phyloP scores from a whole-genome alignment of 2,797 vertebrate genomes.

The Acropternis orthonyx region DNA sequence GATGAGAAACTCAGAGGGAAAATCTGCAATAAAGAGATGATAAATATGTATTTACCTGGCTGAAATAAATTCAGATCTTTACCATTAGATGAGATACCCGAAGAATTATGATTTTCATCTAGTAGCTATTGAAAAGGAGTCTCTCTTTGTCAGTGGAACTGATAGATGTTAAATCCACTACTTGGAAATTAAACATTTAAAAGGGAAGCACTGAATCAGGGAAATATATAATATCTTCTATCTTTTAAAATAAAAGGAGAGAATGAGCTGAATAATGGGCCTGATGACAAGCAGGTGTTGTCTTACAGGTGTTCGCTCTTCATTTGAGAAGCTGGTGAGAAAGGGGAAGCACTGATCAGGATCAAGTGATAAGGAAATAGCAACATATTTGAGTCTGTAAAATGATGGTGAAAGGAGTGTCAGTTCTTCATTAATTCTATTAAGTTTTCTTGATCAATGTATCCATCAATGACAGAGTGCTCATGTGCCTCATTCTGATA shows the following conservation, averaged over 20 bases:
- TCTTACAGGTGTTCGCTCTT: not conserved
- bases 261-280: not conserved
- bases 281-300: not conserved
- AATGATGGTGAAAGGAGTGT: not conserved
- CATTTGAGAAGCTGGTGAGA: not conserved
- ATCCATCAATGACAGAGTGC: not conserved
- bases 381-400: not conserved
- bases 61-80: slow-evolving; percentile 6
- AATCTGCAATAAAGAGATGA: not conserved
- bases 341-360: not conserved
- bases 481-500: not conserved
- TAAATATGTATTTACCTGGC: slow-evolving; percentile 23
- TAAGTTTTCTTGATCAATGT: not conserved
- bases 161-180: not conserved
- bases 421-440: not conserved
- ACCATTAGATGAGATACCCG: not conserved
- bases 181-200: not conserved
- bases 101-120: slow-evolving; percentile 1
- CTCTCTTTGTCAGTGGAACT: not conserved
- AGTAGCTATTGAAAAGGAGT: not conserved
- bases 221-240: not conserved
- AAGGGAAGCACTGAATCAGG: not conserved
- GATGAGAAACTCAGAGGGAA: not conserved
- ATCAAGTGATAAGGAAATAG: not conserved
- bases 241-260: not conserved